Base-by-base conservation (phyloP, 2,113 vertebrate genomes). In the Hippocampus barbouri region DNA sequence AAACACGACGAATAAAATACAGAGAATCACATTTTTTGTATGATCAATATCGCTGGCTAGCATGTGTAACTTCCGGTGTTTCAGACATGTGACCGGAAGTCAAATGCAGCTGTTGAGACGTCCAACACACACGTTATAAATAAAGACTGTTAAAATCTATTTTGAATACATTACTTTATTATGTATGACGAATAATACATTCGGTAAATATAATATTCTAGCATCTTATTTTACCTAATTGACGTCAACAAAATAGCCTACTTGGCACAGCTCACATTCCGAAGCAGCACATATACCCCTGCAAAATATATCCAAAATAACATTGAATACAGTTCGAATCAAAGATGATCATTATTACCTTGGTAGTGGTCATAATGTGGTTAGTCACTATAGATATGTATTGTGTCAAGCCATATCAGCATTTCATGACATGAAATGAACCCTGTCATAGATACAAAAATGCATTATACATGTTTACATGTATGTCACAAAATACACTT, bases 51-150 rank as follows among this genome's bases (percentile, higher is more conserved):
- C 2, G 23, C 61, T 67, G 14, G 16, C 53, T 7, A 20, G 57
- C 62, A 34, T 8, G 57, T n/a, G 7, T 43, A 73, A 53, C 87
- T 92, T 89, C 89, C 86, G 88, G 88, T 81, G 67, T 76, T 54
- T 27, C 8, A 14, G 25, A 71, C 83, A 88, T 4, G 83, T 88
- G 84, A 88, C 68, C 8, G 20, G 65, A 76, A 2, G 67, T 69
- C 70, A 56, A 56, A 4, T n/a, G n/a, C 51, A 53, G 21, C 14
- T 45, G 43, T 10, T 45, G 12, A 14, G 10, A 45, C 43, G 43
- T 8, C 5, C 16, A 20, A 6, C 20, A n/a, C 8, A 2, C 51
- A 56, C 3, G 10, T 56, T 45, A 53, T 21, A 8, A 53, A 53
- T 18, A 53, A n/a, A 54, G 0, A 53, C 49, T 53, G 9, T 54